Evolutionary conservation across 2,113 vertebrate genomes (phyloP).

Genomic region (Sphaerodactylus townsendi): DNA sequence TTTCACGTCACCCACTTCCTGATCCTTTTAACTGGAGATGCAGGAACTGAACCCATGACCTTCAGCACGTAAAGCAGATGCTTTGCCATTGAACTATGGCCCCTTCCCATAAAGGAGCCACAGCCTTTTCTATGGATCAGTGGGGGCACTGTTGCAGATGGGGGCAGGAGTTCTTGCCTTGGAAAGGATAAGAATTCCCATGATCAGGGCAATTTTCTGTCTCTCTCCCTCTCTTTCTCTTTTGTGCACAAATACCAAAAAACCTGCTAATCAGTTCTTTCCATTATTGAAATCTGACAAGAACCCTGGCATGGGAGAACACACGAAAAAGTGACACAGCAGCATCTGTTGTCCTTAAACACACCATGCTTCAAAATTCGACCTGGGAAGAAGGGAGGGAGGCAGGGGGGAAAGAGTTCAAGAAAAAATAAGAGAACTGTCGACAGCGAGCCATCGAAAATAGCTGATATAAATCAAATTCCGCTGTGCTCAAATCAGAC

Average conservation of each 20-base stretch:
- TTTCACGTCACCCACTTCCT: too few relatives aligned
- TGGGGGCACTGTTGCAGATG: not conserved
- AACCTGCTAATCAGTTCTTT: constrained; percentile 15
- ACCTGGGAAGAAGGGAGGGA: not conserved
- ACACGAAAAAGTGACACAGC: constrained; percentile 19
- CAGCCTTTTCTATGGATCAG: not conserved
- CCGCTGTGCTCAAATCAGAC: constrained; percentile 33
- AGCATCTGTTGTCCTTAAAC: constrained; percentile 39
- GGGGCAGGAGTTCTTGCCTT: not conserved
- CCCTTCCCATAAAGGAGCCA: too few relatives aligned
- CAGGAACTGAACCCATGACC: too few relatives aligned
- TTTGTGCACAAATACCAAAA: not conserved
- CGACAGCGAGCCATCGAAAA: constrained; percentile 49
- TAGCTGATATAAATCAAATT: constrained; percentile 42
- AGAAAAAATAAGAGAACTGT: not conserved
- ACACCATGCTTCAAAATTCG: constrained; percentile 12
- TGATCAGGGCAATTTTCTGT: not conserved
- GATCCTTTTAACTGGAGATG: too few relatives aligned
- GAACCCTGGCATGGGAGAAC: constrained; percentile 26
- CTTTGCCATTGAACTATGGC: too few relatives aligned
- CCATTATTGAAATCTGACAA: constrained; percentile 12
- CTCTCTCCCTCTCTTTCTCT: not conserved
- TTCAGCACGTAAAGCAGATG: too few relatives aligned
- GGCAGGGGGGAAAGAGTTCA: constrained; percentile 21
- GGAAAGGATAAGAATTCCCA: not conserved